These are phyloP conservation scores for Ageneiosus marmoratus DNA, from an alignment of 2,113 vertebrate genomes.

Conservation along the genomic window DNA sequence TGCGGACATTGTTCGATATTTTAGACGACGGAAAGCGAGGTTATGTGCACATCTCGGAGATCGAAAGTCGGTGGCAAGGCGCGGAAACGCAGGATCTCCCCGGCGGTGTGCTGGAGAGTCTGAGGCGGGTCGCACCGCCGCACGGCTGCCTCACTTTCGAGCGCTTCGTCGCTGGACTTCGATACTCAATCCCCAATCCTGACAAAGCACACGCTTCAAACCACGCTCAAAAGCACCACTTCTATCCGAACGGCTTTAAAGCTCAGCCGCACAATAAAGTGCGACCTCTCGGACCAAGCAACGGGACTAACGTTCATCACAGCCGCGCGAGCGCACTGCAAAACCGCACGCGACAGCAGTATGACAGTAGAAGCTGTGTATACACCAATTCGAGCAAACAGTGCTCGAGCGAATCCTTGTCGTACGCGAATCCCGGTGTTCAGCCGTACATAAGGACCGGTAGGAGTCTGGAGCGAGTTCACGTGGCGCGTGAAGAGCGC, in stretches of 20 bases:
- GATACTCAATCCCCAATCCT: conserved; percentile 79
- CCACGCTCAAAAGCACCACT: conserved; percentile 25
- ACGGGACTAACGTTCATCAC: conserved; percentile 67
- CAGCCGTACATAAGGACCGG: conserved; percentile 61
- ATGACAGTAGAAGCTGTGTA: conserved; percentile 46
- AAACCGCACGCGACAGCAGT: conserved; percentile 54
- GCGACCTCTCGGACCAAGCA: conserved; percentile 75
- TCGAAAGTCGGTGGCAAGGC: conserved; percentile 91
- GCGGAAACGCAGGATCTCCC: conserved; percentile 82
- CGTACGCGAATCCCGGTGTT: conserved; percentile 34
- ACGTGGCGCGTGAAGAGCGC: conserved; percentile 54
- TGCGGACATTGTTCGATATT: conserved; percentile 92
- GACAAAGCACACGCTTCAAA: conserved; percentile 50
- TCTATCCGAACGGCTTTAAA: conserved; percentile 57
- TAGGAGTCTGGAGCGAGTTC: conserved; percentile 64
- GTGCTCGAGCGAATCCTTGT: background rate
- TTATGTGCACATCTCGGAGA: conserved; percentile 89
- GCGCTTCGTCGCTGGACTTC: conserved; percentile 87
- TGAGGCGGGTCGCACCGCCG: conserved; percentile 82
- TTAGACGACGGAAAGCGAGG: conserved; percentile 86
- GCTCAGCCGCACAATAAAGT: conserved; percentile 67
- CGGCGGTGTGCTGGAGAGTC: conserved; percentile 82
- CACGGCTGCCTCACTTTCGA: conserved; percentile 92
- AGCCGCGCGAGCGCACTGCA: conserved; percentile 59
- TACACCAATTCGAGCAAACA: conserved; percentile 28